Evolutionary conservation across 2,113 vertebrate species (phyloP).

Genomic region (Pristiophorus japonicus): DNA sequence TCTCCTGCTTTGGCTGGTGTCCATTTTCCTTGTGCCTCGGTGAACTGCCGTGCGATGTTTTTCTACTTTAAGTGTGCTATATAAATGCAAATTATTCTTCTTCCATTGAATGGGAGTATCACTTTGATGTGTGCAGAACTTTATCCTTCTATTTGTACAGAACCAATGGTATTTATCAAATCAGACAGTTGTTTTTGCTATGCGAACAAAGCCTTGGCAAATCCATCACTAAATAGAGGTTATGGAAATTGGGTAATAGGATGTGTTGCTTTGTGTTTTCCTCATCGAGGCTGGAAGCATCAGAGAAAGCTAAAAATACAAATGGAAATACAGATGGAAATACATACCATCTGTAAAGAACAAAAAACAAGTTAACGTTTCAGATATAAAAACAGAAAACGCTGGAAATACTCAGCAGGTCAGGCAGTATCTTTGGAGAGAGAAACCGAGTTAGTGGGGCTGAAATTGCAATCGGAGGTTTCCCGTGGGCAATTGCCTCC

Average conservation of each 20-base stretch:
- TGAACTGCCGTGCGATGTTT: neutral
- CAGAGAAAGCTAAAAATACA: neutral
- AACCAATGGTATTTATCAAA: neutral
- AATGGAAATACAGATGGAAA: neutral
- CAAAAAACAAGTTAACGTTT: neutral
- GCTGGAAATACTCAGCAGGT: too few species aligned
- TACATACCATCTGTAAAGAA: neutral
- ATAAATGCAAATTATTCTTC: neutral
- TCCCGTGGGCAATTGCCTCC: too few species aligned
- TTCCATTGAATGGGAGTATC: too few species aligned
- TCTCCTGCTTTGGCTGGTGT: neutral
- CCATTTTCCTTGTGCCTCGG: neutral
- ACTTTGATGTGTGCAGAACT: neutral
- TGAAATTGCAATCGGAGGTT: too few species aligned
- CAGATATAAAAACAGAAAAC: too few species aligned
- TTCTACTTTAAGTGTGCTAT: neutral
- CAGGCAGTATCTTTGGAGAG: too few species aligned
- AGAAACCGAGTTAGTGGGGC: too few species aligned
- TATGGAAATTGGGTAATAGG: neutral
- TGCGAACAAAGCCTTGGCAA: neutral
- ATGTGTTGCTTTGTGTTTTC: neutral
- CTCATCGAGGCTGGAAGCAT: neutral
- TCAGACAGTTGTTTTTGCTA: neutral
- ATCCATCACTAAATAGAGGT: neutral
- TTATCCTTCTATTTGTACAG: neutral